A percentile compares a stretch with the other conserved stretches of the same genome.
phyloP scores from a whole-genome alignment of 2,888 invertebrate species.

The Cataglyphis altisquamis region DNA sequence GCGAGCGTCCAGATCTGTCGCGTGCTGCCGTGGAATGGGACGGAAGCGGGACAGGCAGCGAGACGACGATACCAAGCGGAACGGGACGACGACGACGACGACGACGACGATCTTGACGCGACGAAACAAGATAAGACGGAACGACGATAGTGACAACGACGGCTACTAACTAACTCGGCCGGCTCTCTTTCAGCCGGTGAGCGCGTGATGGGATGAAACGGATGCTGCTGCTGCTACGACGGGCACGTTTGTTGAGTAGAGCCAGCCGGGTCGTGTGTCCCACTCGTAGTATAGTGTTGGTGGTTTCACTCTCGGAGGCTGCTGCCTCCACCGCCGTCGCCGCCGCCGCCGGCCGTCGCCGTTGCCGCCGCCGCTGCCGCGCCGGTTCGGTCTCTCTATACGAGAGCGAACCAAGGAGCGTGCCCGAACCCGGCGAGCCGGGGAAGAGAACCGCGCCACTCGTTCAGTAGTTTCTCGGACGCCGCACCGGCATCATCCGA shows the following conservation, averaged over 20 bases:
- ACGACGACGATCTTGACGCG: slow-evolving; percentile 59
- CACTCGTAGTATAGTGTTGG: slow-evolving; percentile 68
- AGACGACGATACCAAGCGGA: slow-evolving; percentile 71
- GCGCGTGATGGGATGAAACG: slow-evolving; percentile 73
- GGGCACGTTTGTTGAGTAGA: slow-evolving; percentile 76
- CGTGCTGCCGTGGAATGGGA: slow-evolving; percentile 78
- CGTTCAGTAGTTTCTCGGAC: slow-evolving; percentile 86
- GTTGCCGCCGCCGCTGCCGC: slow-evolving; percentile 77
- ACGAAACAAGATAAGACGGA: slow-evolving; percentile 67
- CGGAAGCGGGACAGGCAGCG: slow-evolving; percentile 71
- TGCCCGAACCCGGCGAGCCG: slow-evolving; percentile 81
- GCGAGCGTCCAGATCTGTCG: slow-evolving; percentile 79
- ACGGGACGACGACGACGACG: slow-evolving; percentile 72
- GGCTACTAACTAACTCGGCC: slow-evolving; percentile 23
- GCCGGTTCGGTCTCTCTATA: slow-evolving; percentile 78
- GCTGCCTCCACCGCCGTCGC: slow-evolving; percentile 76
- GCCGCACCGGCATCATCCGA: slow-evolving; percentile 85
- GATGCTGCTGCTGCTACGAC: slow-evolving; percentile 74
- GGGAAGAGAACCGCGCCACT: slow-evolving; percentile 84
- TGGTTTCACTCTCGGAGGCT: slow-evolving; percentile 81
- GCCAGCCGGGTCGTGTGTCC: slow-evolving; percentile 72
- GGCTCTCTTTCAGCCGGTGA: slow-evolving; percentile 16
- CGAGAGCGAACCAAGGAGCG: slow-evolving; percentile 80
- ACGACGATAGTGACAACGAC: slow-evolving; percentile 30
- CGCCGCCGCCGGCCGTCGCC: slow-evolving; percentile 75